Evolutionary conservation across 92 coral and sea anemone genomes (phyloP).

Genomic region (Isaurus tuberculatus): DNA sequence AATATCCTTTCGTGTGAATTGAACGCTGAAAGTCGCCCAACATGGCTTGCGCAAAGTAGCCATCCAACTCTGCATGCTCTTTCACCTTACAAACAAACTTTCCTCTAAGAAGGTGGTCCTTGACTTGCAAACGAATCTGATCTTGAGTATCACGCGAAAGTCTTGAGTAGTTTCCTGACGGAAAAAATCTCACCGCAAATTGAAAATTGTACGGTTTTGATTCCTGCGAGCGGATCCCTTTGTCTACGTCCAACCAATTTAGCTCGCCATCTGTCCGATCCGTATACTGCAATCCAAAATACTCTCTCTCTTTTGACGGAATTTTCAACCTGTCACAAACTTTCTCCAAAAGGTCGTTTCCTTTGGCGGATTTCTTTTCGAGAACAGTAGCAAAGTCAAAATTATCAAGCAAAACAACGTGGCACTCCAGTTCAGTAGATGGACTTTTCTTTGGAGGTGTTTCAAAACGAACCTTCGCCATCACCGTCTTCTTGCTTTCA

Average conservation of each 20-base stretch:
- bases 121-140: constrained; percentile 83
- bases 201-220: constrained; percentile 90
- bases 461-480: constrained; percentile 45
- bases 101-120: constrained; percentile 85
- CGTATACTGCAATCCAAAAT: constrained; percentile 87
- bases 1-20: constrained; percentile 83
- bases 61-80: constrained; percentile 85
- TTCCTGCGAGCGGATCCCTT: constrained; percentile 77
- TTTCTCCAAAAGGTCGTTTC: constrained; percentile 69
- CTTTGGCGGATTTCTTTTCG: constrained; percentile 80
- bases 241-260: constrained; percentile 77
- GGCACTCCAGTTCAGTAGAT: constrained; percentile 71
- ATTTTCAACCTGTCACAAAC: constrained; percentile 71
- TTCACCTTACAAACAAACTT: constrained; percentile 69
- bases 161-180: constrained; percentile 57
- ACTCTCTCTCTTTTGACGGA: constrained; percentile 56
- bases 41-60: constrained; percentile 85
- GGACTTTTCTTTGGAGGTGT: constrained; percentile 43
- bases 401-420: constrained; percentile 83
- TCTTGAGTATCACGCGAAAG: constrained; percentile 68
- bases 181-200: constrained; percentile 88
- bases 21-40: constrained; percentile 84
- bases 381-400: constrained; percentile 64
- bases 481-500: not conserved
- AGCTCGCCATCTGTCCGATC: constrained; percentile 91